phyloP scores from a whole-genome alignment of 1,140 invertebrate species.

The Bombus confusus region DNA sequence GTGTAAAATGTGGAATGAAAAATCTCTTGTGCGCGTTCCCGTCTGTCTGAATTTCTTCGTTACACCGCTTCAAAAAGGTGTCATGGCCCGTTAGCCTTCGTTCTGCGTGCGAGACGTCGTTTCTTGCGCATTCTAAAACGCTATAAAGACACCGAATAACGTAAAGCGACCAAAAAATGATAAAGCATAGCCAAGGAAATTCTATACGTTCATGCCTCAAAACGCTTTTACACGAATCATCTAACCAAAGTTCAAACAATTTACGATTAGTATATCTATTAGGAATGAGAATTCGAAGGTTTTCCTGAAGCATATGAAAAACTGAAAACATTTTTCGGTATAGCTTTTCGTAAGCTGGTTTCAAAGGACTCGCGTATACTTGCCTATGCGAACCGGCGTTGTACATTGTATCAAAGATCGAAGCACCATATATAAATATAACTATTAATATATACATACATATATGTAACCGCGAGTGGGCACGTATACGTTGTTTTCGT shows the following conservation, averaged over 20 bases:
- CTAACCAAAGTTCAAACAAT: neutral
- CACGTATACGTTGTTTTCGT: conserved; percentile 20
- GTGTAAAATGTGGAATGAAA: conserved; percentile 41
- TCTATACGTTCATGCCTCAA: neutral
- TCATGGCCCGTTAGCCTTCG: conserved; percentile 35
- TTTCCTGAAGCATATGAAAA: neutral
- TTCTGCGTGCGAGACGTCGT: neutral
- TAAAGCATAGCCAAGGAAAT: neutral
- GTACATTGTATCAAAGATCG: conserved; percentile 21
- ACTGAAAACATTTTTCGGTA: neutral
- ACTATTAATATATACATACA: conserved; percentile 36
- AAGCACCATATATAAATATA: conserved; percentile 10
- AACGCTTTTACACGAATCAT: no score
- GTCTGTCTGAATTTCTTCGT: conserved; percentile 51
- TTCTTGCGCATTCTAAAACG: neutral
- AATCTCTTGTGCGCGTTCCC: conserved; percentile 56
- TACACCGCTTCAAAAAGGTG: conserved; percentile 23
- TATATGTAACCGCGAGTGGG: conserved; percentile 5
- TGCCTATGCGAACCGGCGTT: conserved; percentile 29
- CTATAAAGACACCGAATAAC: neutral
- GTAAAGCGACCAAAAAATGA: neutral
- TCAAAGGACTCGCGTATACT: conserved; percentile 5
- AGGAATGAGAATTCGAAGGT: neutral
- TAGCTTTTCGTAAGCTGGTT: neutral
- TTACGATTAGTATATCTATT: neutral